Percentiles rank a stretch among this genome's conserved stretches.
These are phyloP conservation scores for Danionella dracula DNA, from an alignment of 2,797 vertebrate species.

Conservation along the genomic window DNA sequence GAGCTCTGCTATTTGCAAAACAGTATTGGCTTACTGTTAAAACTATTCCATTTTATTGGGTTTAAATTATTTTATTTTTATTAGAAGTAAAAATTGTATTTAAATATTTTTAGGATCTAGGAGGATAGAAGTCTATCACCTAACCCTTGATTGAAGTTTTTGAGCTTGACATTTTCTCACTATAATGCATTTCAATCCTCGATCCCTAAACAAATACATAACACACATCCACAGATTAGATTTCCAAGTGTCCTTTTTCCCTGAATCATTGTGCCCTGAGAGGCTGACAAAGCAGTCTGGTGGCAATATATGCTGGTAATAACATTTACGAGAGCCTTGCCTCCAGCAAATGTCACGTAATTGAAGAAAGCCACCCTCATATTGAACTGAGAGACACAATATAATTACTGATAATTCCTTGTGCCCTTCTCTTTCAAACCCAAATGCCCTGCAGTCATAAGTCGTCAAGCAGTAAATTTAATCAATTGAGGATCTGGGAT, in stretches of 20 bases:
- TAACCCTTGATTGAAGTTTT: neutral
- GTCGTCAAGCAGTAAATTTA: conserved; percentile 68
- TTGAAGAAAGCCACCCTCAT: conserved; percentile 45
- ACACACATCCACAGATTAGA: neutral
- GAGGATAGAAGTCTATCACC: too few species aligned
- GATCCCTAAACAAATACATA: neutral
- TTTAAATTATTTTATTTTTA: too few species aligned
- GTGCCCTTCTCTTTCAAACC: conserved; percentile 57
- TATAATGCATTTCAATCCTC: neutral
- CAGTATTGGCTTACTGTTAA: too few species aligned
- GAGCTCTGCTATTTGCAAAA: too few species aligned
- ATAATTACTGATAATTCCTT: conserved; percentile 49
- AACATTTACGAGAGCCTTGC: conserved; percentile 27
- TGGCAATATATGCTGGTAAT: conserved; percentile 24
- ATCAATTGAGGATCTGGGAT: conserved; percentile 57
- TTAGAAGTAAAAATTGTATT: too few species aligned
- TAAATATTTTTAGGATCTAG: too few species aligned
- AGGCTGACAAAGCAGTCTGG: neutral
- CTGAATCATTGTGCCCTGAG: conserved; percentile 1
- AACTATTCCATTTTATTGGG: too few species aligned
- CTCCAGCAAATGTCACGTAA: conserved; percentile 30
- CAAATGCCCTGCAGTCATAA: conserved; percentile 62
- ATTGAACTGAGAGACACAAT: conserved; percentile 27
- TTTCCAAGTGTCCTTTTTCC: conserved; percentile 12
- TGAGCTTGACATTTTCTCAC: neutral